Evolutionary conservation across 2,113 vertebrate genomes (phyloP).

Genomic region (Lamprotornis superbus): DNA sequence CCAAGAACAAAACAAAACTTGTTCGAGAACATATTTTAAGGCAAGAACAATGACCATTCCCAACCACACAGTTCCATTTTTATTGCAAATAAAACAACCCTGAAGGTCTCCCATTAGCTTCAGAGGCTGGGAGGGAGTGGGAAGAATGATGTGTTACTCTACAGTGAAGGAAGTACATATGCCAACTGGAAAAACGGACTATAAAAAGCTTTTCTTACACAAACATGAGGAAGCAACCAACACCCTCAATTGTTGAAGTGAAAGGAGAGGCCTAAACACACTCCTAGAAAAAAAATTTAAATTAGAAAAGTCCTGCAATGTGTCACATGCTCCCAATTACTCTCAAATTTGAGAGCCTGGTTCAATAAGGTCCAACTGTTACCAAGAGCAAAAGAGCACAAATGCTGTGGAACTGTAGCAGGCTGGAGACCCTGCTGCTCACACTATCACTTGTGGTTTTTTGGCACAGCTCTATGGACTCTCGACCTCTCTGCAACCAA

Average conservation of each 20-base stretch:
- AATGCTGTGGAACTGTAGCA: not conserved
- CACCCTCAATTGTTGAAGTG: slow-evolving; percentile 62
- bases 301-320: not conserved
- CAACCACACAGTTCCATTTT: not conserved
- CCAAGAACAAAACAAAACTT: not conserved
- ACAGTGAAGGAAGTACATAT: slow-evolving; percentile 37
- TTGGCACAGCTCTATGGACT: not conserved
- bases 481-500: not conserved
- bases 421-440: not conserved
- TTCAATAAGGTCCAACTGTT: not conserved
- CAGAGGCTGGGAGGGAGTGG: not conserved
- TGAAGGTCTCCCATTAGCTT: slow-evolving; percentile 31
- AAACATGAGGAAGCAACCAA: slow-evolving; percentile 68
- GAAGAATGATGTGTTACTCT: not conserved
- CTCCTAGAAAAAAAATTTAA: not conserved
- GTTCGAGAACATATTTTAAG: not conserved
- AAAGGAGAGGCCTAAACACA: slow-evolving; percentile 20
- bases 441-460: not conserved
- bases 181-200: slow-evolving; percentile 44
- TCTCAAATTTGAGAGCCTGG: not conserved
- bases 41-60: not conserved
- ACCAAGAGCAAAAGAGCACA: not conserved
- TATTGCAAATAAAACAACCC: not conserved
- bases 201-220: slow-evolving; percentile 63
- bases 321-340: not conserved